Conservation (phyloP, 2,113 vertebrate species). For the Theropithecus gelada region DNA sequence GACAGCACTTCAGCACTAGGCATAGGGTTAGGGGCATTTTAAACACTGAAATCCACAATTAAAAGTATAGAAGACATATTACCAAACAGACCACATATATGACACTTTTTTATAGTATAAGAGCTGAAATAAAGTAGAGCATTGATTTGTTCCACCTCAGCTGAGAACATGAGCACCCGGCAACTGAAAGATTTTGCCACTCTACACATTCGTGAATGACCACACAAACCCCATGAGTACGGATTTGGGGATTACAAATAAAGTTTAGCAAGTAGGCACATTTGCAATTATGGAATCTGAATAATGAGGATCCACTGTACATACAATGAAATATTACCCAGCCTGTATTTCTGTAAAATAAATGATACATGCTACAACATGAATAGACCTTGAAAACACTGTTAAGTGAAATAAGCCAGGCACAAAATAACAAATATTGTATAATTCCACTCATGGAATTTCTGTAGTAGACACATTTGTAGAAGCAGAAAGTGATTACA, state of each 20-base stretch:
- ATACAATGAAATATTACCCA: neutral
- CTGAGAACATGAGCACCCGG: neutral
- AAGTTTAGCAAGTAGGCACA: neutral
- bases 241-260: neutral
- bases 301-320: neutral
- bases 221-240: neutral
- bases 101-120: neutral
- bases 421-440: neutral
- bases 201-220: neutral
- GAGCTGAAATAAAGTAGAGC: neutral
- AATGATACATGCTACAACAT: neutral
- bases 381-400: neutral
- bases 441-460: neutral
- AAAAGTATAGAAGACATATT: neutral
- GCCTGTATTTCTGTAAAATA: neutral
- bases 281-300: neutral
- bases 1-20: neutral
- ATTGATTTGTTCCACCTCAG: neutral
- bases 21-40: neutral
- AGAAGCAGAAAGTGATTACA: neutral
- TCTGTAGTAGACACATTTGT: neutral
- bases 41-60: neutral
- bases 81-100: neutral
- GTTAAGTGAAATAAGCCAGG: neutral
- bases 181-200: neutral